Base-by-base conservation (phyloP, 1,140 invertebrate genomes). In the Dendrolimus kikuchii region DNA sequence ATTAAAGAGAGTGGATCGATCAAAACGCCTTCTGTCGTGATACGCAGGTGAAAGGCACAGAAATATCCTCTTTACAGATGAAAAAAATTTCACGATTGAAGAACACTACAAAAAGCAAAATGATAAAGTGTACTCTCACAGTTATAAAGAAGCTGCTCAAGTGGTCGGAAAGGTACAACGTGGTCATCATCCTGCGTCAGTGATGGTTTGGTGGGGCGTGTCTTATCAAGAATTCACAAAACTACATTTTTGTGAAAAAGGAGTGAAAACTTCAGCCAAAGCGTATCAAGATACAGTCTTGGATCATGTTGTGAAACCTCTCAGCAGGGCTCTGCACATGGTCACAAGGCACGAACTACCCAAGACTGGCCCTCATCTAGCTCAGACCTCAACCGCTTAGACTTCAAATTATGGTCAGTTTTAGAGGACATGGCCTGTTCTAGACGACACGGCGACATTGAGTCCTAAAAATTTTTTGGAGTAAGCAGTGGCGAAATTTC, bases 191-290 rank as follows among this genome's bases (percentile, higher is more conserved):
- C 54, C 46, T 49, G 46, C 53, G 8, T 55, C 5, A 38, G 53
- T 55, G 46, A 55, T 55, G 47, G 40, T 49, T 55, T 49, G 37
- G n/a, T n/a, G n/a, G n/a, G n/a, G n/a, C n/a, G n/a, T n/a, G n/a
- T n/a, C n/a, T n/a, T n/a, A n/a, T n/a, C 7, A 38, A 36, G 37
- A 38, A 5, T 6, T 46, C 37, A 49, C 47, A 36, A 5, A 44
- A 5, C 8, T 44, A 38, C 47, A 38, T 53, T 53, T 46, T 46
- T 53, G 51, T 46, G 44, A 23, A 46, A 46, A 46, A 46, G 44
- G 37, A 9, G 44, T 53, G 8, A 46, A 53, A 46, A 46, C 43
- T 53, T 40, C 8, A 40, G 51, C 44, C 39, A 42, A 41, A 10
- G 40, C 23, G 8, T 50, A 50, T 9, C 49, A 49, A 49, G 37